phyloP scores from a whole-genome alignment of 2,113 vertebrate genomes.

The Uria aalge region DNA sequence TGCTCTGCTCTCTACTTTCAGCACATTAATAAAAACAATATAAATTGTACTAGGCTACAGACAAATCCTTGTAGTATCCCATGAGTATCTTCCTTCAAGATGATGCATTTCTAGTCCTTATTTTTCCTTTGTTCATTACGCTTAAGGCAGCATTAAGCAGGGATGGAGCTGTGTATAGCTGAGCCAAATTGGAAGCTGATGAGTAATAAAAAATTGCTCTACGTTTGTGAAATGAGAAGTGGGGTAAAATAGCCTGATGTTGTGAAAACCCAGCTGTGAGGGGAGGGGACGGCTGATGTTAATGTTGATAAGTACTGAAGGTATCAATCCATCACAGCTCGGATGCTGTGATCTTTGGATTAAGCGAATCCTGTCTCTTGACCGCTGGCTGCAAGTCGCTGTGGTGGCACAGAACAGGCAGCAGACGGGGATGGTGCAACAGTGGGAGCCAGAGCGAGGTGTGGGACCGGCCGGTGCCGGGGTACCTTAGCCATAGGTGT shows the following conservation, averaged over 20 bases:
- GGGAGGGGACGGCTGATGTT: not conserved
- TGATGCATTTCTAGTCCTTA: not conserved
- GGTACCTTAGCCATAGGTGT: not conserved
- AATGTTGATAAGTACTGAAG: not conserved
- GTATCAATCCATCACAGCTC: not conserved
- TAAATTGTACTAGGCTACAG: not conserved
- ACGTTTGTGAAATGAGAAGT: not conserved
- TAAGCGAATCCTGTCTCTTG: not conserved
- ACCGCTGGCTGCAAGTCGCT: fast-evolving
- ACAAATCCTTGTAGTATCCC: not conserved
- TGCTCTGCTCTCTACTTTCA: not conserved
- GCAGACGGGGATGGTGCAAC: not conserved
- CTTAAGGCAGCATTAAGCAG: not conserved
- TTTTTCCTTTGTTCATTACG: conserved; percentile 12
- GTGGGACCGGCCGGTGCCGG: not conserved
- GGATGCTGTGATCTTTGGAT: not conserved
- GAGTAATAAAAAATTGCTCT: not conserved
- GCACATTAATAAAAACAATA: conserved; percentile 22
- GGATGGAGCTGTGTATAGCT: not conserved
- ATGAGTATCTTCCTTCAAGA: not conserved
- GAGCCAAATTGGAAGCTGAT: conserved; percentile 25
- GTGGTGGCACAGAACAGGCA: fast-evolving
- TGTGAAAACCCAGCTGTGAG: not conserved
- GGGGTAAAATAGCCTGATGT: not conserved
- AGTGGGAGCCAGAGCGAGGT: not conserved